Percentiles rank a stretch among this genome's conserved stretches.
phyloP scores from a whole-genome alignment of 2,888 invertebrate species.

The Dichetophora obliterata region DNA sequence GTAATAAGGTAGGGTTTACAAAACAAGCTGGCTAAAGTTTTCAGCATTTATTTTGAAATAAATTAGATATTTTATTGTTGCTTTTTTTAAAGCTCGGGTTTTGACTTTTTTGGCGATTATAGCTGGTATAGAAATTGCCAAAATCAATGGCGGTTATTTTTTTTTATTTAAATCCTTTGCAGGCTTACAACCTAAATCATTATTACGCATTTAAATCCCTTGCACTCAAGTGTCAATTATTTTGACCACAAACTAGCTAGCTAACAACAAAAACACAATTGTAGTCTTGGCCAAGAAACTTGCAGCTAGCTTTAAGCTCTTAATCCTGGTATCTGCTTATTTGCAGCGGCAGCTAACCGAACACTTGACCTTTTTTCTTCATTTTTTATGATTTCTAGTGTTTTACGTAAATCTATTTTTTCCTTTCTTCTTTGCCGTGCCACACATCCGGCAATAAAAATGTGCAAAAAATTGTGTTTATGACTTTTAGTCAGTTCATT shows the following conservation, averaged over 20 bases:
- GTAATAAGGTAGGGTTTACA: too few species aligned
- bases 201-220: conserved; percentile 25
- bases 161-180: too few species aligned
- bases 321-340: conserved; percentile 26
- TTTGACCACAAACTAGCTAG: not conserved
- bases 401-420: conserved; percentile 3
- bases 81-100: too few species aligned
- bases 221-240: conserved; percentile 34
- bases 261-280: not conserved
- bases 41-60: too few species aligned
- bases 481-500: conserved; percentile 22
- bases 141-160: too few species aligned
- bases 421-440: not conserved
- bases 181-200: not conserved
- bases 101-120: too few species aligned
- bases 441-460: conserved; percentile 13
- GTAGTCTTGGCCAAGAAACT: not conserved
- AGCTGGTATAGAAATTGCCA: too few species aligned
- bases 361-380: conserved; percentile 26
- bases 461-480: conserved; percentile 27
- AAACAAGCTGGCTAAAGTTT: too few species aligned
- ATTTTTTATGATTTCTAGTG: not conserved
- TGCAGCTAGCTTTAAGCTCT: conserved; percentile 6
- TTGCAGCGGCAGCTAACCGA: conserved; percentile 13
- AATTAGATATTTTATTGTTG: too few species aligned